Evolutionary conservation across 2,888 invertebrate species (phyloP), one percentile per base, ranked within the genome.

Genomic region (Melanostoma scalare): DNA sequence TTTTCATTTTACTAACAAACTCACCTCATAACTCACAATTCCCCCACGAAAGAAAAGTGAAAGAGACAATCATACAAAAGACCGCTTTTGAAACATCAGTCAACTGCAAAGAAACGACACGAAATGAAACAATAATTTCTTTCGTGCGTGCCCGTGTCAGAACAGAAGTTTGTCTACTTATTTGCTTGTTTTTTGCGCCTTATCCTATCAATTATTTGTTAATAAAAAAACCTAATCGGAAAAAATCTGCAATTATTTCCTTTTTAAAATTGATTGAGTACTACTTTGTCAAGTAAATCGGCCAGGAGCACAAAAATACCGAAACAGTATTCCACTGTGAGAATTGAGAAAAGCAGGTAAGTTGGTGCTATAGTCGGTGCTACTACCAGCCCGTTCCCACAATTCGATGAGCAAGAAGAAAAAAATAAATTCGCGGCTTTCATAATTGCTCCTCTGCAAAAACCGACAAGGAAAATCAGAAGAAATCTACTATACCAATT

Each of bases 71-170:
- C 20, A 69, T 9, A 72, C 33, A 72, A 67, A 38, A 48, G 55
- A 67, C 50, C 48, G 20, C 52, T 53, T 30, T 8, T 67, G 76
- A 76, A 81, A 81, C 77, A 82, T 63, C 77, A 72, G 61, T 81
- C 74, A 74, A 68, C 68, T 65, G 74, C 78, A 65, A 69, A 33
- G 78, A 68, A 84, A 73, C 63, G 33, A 30, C 36, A 0, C 65
- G 78, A 78, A 84, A 60, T 42, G 78, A 69, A 84, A 84, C 82
- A 68, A 69, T 63, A 73, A 74, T 84, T 78, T 84, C 72, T 72
- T 81, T 74, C 82, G 82, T 84, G 82, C 82, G 82, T 84, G 73
- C 82, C 82, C 69, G 82, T 78, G 82, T 71, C 69, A 78, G 82
- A 69, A 78, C 69, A 78, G 82, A 69, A 78, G 82, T 74, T 84